Evolutionary conservation across 2,888 invertebrate species (phyloP), one percentile per base, ranked within the genome.

Genomic region (Drepanosiphum platanoidis): DNA sequence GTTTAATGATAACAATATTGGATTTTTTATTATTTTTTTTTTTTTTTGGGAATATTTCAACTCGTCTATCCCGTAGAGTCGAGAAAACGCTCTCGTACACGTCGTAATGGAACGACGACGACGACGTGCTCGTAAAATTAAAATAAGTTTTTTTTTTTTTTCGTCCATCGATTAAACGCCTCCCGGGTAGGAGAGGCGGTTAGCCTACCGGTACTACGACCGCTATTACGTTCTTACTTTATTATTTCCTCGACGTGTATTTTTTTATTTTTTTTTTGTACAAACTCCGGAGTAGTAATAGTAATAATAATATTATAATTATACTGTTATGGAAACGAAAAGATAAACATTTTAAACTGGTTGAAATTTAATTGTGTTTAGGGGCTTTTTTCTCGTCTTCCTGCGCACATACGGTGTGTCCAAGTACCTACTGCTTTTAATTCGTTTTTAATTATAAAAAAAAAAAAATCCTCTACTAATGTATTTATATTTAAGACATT

Each of bases 391-490:
- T n/a, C n/a, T n/a, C n/a, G n/a, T n/a, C n/a, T 61, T 39, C 15
- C 11, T 61, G 30, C n/a, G n/a, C n/a, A n/a, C n/a, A n/a, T 42
- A 66, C 36, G 61, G 42, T 32, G 30, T 30, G 1, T n/a, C n/a
- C n/a, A 39, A n/a, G 39, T 27, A n/a, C 9, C 39, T 42, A n/a
- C n/a, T 78, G 61, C 61, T 77, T 42, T 64, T n/a, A 78, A 79
- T 79, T 66, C 42, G 46, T 66, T 64, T 66, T 79, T 79, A 79
- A 64, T 79, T 79, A 79, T n/a, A 79, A 79, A n/a, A n/a, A n/a
- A n/a, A n/a, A n/a, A n/a, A n/a, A 77, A 32, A 79, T n/a, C 30
- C 42, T n/a, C 66, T 79, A 66, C 34, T 46, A 36, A 46, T 32
- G 32, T 15, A 42, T 58, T 52, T 58, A 34, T 75, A n/a, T n/a